Base-by-base conservation (phyloP, 2,113 vertebrate genomes). In the Irena cyanogastra region DNA sequence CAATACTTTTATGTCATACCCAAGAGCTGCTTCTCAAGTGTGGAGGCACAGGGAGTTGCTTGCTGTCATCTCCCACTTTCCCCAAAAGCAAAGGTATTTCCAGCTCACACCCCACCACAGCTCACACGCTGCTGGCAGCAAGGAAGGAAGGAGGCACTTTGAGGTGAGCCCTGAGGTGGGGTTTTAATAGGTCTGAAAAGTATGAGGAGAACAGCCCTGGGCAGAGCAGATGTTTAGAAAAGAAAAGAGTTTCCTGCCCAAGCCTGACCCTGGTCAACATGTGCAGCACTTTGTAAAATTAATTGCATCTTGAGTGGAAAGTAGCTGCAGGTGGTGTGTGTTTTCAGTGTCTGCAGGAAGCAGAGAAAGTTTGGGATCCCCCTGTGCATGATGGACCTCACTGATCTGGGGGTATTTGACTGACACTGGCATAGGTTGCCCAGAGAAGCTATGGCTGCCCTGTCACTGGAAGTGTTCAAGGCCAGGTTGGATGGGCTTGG, bases 81-180 rank as follows among this genome's bases (percentile, higher is more conserved):
- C 41, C 49, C 49, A 76, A 65, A 66, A 4, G 11, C 52, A 74
- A 47, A 74, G 76, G 41, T 26, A 16, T 33, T 87, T 91, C 30
- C 81, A 82, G 23, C 39, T 69, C 16, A 0, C 26, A 7, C 30
- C 10, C 18, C 15, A 10, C 17, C 1, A 0, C 30, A 41, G 57
- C 53, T 83, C 39, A 35, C 30, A 27, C 0, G 0, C 47, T 81
- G 75, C 80, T 59, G 49, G 82, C 59, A 60, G 80, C 31, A 41
- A 71, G 81, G 70, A 93, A 92, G 83, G 72, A 94, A 95, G 83
- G 72, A 94, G 94, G 66, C 83, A 83, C 80, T 91, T 97, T 90
- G 76, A 81, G 80, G 81, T 82, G 80, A 91, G 53, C 65, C 37
- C 45, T 2, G 26, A 85, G 66, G 33, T n/a, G 87, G 54, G n/a